Base-by-base conservation (phyloP, 2,113 vertebrate species). In the Microcebus tavaratra region DNA sequence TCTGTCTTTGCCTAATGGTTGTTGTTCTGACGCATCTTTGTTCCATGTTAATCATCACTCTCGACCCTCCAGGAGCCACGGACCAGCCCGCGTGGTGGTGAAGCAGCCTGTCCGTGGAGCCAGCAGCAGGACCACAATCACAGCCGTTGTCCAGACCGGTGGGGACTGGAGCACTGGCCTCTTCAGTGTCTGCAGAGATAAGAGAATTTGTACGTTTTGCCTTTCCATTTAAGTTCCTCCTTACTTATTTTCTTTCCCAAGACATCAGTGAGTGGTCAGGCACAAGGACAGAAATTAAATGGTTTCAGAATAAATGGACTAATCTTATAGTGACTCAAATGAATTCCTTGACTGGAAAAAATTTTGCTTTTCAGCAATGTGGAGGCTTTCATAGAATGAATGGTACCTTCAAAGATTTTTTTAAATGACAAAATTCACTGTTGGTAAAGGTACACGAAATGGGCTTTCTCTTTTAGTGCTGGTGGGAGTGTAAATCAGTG, bases 101-200 rank as follows among this genome's bases (percentile, higher is more conserved):
- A 96, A 95, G 80, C 99, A 99, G 98, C 99, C 99, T 0, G 95
- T 55, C 76, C 80, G 98, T 2, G 97, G 98, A 6, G 98, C 98
- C 11, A 73, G 97, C n/a, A 97, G 98, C 93, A 98, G 98, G 29
- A 99, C 98, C 0, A 98, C 98, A 1, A 25, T 99, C 93, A 98
- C 99, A 50, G 98, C 98, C 12, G 96, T 99, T 95, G 98, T 98
- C 0, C 99, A 98, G 97, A 99, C 98, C 0, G 98, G 99, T 0
- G 98, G 99, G 73, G 98, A 96, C 97, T 99, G 99, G 99, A 99
- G 98, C 97, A 98, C 98, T 0, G 98, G 99, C 81, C 98, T 99
- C 86, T 98, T 99, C 78, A 95, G 98, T 63, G 84, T 99, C 97
- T 99, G 99, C 68, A 95, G 84, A 89, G 98, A 99, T 94, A 97